Evolutionary conservation across 2,113 vertebrate genomes (phyloP).

Genomic region (Chaenogobius annularis): DNA sequence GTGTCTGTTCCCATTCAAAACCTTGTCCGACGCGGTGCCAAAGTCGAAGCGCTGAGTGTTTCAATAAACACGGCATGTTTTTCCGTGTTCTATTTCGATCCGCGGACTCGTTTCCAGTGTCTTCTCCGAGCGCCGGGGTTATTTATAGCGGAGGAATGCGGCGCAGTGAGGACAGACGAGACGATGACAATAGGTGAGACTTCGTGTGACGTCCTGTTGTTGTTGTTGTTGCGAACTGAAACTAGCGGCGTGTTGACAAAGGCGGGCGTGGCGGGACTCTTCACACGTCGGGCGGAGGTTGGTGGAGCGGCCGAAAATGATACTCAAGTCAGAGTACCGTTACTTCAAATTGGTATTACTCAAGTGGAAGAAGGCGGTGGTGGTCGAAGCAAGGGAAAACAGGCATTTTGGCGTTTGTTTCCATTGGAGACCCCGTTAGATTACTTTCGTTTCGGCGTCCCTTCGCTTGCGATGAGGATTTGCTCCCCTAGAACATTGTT

Average conservation of each 20-base stretch:
- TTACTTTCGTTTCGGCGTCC: too few relatives aligned
- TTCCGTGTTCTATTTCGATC: constrained; percentile 43
- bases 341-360: too few relatives aligned
- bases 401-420: too few relatives aligned
- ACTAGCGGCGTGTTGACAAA: neutral
- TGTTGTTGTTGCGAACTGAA: neutral
- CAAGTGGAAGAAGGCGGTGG: too few relatives aligned
- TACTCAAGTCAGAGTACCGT: too few relatives aligned
- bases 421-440: too few relatives aligned
- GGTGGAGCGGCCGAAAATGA: too few relatives aligned
- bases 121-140: constrained; percentile 20
- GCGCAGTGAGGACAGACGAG: neutral
- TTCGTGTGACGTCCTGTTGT: neutral
- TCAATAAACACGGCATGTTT: constrained; percentile 46
- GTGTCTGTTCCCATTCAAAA: constrained; percentile 11
- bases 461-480: too few relatives aligned
- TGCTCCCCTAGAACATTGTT: too few relatives aligned
- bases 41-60: constrained; percentile 26
- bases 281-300: neutral
- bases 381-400: too few relatives aligned
- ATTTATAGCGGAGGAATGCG: constrained; percentile 38
- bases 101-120: constrained; percentile 32
- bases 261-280: neutral
- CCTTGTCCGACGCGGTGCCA: constrained; percentile 23
- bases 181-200: neutral